Base-by-base conservation (phyloP, 2,113 vertebrate genomes). In the Toxostoma redivivum region DNA sequence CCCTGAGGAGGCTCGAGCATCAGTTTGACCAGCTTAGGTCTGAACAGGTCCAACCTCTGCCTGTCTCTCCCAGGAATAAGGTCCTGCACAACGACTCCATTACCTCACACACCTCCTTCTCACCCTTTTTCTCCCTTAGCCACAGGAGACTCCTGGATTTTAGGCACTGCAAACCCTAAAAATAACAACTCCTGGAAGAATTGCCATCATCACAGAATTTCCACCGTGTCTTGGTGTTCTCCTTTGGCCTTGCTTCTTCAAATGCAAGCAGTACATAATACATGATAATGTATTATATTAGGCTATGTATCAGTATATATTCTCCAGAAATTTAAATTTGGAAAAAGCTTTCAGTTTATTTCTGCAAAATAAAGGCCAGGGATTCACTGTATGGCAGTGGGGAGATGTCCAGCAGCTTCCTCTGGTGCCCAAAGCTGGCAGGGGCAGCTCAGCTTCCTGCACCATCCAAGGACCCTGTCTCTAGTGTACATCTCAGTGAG, bases 221-320 rank as follows among this genome's bases (percentile, higher is more conserved):
- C 35, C 0, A 5, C 65, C 0, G 0, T 45, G 66, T 35, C 38
- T 92, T 44, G 48, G 4, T 64, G 20, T n/a, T 22, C 48, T 83
- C 30, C 33, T 38, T 67, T 62, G 27, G 73, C 86, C 48, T 91
- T 85, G 76, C 5, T 90, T 86, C 83, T 88, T 81, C 48, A 64
- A 60, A 64, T 1, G 24, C 57, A 74, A 82, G 78, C 61, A 76
- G 20, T 67, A 31, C 50, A 14, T 11, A 17, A 51, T 40, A 53
- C 51, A 10, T 30, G 27, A 33, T n/a, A 47, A 57, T 31, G 10
- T 38, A 35, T 22, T 27, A 33, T 35, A 38, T 20, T 81, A 58
- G 42, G 18, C 38, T 53, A 24, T 2, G 1, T 33, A 54, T 54
- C 60, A 38, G 25, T 38, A 72, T 25, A 23, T 54, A 54, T 20